These are phyloP conservation scores for Rhyacophila evoluta DNA, from an alignment of 2,888 invertebrate genomes.

Conservation along the genomic window DNA sequence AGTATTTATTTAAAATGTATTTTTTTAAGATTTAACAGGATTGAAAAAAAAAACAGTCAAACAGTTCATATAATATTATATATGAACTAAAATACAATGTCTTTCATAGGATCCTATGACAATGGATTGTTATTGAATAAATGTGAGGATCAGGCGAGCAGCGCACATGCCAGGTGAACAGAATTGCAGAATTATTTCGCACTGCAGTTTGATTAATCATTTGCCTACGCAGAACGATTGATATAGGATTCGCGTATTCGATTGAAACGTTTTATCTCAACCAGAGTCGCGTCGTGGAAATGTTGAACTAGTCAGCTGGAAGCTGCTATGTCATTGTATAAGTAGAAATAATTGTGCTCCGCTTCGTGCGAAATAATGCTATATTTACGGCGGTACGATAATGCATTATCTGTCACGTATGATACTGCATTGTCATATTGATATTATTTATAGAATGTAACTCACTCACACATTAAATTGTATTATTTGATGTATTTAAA, in stretches of 20 bases:
- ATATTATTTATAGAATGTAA: too few species aligned
- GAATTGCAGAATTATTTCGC: neutral
- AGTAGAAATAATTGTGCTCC: slow-evolving; percentile 17
- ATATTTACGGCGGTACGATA: neutral
- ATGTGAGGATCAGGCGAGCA: neutral
- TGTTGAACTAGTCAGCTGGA: neutral
- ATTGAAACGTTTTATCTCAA: slow-evolving; percentile 27
- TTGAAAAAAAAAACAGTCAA: too few species aligned
- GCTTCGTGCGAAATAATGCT: neutral
- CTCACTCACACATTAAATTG: too few species aligned
- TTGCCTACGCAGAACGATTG: slow-evolving; percentile 31
- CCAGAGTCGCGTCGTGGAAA: slow-evolving; percentile 2
- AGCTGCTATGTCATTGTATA: slow-evolving; percentile 6
- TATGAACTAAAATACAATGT: too few species aligned
- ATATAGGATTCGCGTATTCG: slow-evolving; percentile 11
- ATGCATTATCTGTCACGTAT: too few species aligned
- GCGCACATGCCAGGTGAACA: neutral
- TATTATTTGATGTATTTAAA: too few species aligned
- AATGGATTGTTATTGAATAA: neutral
- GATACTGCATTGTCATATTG: too few species aligned
- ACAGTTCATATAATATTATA: too few species aligned
- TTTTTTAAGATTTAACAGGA: too few species aligned
- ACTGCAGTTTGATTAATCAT: slow-evolving; percentile 23
- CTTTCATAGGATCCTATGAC: too few species aligned
- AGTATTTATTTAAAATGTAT: too few species aligned